A percentile compares a stretch with the other conserved stretches of the same genome.
These are phyloP conservation scores for Penaeus monodon DNA, from an alignment of 2,888 invertebrate genomes.

Conservation along the genomic window DNA sequence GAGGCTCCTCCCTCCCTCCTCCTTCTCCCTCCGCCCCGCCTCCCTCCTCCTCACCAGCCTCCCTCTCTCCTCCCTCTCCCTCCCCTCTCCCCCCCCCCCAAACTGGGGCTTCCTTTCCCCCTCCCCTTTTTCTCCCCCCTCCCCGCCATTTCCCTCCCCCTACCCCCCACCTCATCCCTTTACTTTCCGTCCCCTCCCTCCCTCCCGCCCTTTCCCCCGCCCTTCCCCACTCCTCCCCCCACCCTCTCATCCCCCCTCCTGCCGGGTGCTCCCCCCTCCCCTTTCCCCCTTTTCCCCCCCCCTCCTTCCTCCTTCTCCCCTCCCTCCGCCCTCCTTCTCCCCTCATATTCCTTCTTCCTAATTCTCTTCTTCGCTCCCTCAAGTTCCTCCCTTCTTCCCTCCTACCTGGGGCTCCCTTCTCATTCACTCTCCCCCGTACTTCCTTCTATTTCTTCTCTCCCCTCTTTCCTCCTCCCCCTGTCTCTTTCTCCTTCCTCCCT, in stretches of 20 bases:
- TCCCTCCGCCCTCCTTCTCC: not conserved
- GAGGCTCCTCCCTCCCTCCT: not conserved
- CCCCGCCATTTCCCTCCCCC: not conserved
- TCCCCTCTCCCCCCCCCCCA: not conserved
- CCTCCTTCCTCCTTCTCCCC: not conserved
- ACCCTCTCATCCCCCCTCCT: not conserved
- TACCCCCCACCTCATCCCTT: not conserved
- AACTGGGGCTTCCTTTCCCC: not conserved
- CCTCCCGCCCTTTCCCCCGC: no score
- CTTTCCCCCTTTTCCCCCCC: not conserved
- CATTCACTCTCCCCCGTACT: no score
- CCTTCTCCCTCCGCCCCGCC: not conserved
- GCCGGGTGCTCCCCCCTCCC: not conserved
- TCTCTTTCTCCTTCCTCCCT: no score
- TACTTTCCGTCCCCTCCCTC: no score
- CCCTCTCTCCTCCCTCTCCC: not conserved
- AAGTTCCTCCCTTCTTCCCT: no score
- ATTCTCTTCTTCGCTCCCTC: no score
- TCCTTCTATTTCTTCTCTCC: no score
- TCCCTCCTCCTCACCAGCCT: not conserved
- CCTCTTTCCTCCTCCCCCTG: no score
- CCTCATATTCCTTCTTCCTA: no score
- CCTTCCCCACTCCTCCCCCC: no score
- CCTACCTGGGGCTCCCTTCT: no score
- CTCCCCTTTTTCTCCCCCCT: not conserved